Evolutionary conservation across 1,140 invertebrate genomes (phyloP), one percentile per base, ranked within the genome.

Genomic region (Drosophila rufa): DNA sequence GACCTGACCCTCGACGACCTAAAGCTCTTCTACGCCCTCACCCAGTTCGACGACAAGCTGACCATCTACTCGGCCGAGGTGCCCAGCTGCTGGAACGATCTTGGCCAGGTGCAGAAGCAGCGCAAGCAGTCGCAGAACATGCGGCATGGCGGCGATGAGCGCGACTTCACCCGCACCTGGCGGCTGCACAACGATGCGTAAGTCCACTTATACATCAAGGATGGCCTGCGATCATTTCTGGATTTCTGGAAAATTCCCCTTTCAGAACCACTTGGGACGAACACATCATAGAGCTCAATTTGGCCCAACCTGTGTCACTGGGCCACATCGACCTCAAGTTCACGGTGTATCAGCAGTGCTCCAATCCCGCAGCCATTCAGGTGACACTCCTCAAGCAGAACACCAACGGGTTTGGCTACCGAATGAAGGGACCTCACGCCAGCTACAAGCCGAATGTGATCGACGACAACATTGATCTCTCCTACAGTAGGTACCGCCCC

Each of bases 251-350:
- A 22, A 22, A 27, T 27, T 27, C 0, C 14, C 15, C 1, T 25
- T 57, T 15, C 76, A 96, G 95, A 55, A 94, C 95, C 11, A 97
- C 97, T 1, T 98, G 97, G 96, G 97, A 98, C 85, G 98, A 98
- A 84, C 97, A 99, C 84, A 94, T 98, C 15, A 96, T 99, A 91
- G 97, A 98, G 93, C 93, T 99, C 1, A 97, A 97, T 6, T 93
- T 99, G 66, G 97, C 97, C 0, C 95, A 95, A 42, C 94, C 95
- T 17, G 94, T 95, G 4, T 95, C 95, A 48, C 94, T 98, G 62
- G 97, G 97, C 25, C 97, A 98, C 83, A 95, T 99, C 17, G 97
- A 98, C 92, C 95, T 99, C 8, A 96, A 96, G 81, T 98, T 98
- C 87, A 96, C 95, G 14, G 93, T 98, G 11, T 97, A 97, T 82